Percentiles rank a stretch among this genome's conserved stretches.
These are phyloP conservation scores for Julus scanicus DNA, from an alignment of 2,888 invertebrate genomes.

Conservation along the genomic window DNA sequence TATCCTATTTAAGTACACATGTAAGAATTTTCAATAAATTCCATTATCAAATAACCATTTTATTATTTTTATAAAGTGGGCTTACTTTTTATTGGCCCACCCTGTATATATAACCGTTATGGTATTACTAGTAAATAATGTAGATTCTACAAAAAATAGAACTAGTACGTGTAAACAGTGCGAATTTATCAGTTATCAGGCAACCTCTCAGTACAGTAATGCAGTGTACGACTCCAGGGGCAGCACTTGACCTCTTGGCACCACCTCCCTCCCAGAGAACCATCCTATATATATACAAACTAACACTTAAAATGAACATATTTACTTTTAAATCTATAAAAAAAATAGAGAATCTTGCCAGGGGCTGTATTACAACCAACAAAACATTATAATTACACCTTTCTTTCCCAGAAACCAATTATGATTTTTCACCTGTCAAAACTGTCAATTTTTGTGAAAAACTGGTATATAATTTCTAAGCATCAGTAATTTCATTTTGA, in stretches of 20 bases:
- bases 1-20: too few species aligned
- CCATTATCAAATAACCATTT: too few species aligned
- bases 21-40: too few species aligned
- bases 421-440: background rate
- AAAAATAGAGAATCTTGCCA: background rate
- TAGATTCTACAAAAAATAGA: too few species aligned
- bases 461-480: background rate
- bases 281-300: background rate
- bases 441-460: background rate
- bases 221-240: background rate
- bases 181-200: background rate
- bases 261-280: background rate
- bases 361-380: background rate
- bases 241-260: background rate
- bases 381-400: slow-evolving; percentile 11
- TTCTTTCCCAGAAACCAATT: slow-evolving; percentile 3
- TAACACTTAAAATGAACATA: background rate
- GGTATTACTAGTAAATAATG: too few species aligned
- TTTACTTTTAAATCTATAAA: background rate
- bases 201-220: background rate
- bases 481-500: background rate
- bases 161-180: background rate
- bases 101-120: too few species aligned
- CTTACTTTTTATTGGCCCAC: too few species aligned
- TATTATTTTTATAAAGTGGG: too few species aligned